Evolutionary conservation across 92 coral and sea anemone genomes (phyloP).

Genomic region (Porites divaricata): DNA sequence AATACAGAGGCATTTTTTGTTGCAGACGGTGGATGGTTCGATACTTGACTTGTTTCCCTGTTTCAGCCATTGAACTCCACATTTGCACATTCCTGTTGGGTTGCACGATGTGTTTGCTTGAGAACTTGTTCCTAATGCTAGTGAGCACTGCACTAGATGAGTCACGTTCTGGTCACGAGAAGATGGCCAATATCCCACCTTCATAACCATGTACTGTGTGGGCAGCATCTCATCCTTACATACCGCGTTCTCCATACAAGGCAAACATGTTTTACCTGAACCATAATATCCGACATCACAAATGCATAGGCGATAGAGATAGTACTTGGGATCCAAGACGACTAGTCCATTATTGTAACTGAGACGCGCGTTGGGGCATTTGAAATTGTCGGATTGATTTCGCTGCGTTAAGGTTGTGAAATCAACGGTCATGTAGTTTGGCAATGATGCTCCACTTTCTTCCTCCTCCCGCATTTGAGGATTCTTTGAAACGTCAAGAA

Average conservation of each 20-base stretch:
- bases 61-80: slow-evolving; percentile 30
- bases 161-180: slow-evolving; percentile 65
- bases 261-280: slow-evolving; percentile 45
- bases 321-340: slow-evolving; percentile 73
- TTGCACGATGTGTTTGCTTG: slow-evolving; percentile 52
- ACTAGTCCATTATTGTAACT: slow-evolving; percentile 67
- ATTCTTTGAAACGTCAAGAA: slow-evolving; percentile 67
- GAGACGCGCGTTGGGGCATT: slow-evolving; percentile 76
- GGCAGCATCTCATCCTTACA: slow-evolving; percentile 52
- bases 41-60: slow-evolving; percentile 11
- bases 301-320: slow-evolving; percentile 67
- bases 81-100: slow-evolving; percentile 59
- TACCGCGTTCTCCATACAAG: slow-evolving; percentile 72
- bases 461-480: slow-evolving; percentile 36
- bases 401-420: slow-evolving; percentile 41
- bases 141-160: slow-evolving; percentile 66
- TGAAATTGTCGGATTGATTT: slow-evolving; percentile 42
- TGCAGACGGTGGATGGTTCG: slow-evolving; percentile 49
- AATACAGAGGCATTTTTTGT: slow-evolving; percentile 42
- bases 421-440: slow-evolving; percentile 66
- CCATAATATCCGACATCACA: slow-evolving; percentile 82
- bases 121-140: slow-evolving; percentile 16
- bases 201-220: slow-evolving; percentile 68
- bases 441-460: slow-evolving; percentile 46
- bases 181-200: slow-evolving; percentile 80